These are phyloP conservation scores for Diaperis boleti DNA, from an alignment of 2,888 invertebrate genomes.

Conservation along the genomic window DNA sequence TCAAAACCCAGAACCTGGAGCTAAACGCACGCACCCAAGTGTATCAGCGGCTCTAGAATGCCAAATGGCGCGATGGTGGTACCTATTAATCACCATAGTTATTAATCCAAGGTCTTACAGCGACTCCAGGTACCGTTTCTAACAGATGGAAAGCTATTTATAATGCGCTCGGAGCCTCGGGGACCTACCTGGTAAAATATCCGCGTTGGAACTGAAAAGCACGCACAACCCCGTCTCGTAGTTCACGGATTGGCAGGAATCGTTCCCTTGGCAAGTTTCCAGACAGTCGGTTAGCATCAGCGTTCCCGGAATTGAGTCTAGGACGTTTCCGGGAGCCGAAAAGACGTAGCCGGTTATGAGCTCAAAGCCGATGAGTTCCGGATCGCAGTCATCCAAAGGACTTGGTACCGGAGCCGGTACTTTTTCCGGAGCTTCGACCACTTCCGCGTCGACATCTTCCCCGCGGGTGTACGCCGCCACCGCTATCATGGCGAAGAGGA, in stretches of 20 bases:
- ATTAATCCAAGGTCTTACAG: no score
- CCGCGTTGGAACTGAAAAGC: conserved; percentile 89
- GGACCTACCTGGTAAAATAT: conserved; percentile 85
- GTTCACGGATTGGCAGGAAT: conserved; percentile 92
- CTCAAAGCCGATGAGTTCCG: conserved; percentile 92
- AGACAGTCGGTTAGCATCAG: conserved; percentile 94
- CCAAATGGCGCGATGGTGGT: no score
- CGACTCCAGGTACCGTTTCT: no score
- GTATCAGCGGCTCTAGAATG: conserved; percentile 10
- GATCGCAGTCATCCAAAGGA: conserved; percentile 81
- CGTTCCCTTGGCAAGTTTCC: conserved; percentile 91
- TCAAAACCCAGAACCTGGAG: background rate
- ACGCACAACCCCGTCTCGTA: conserved; percentile 96
- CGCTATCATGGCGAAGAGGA: conserved; percentile 49
- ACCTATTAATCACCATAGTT: no score
- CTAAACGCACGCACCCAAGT: conserved; percentile 1
- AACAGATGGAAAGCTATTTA: no score
- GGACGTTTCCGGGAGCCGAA: conserved; percentile 88
- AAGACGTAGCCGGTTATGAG: conserved; percentile 92
- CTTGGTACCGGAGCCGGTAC: conserved; percentile 54
- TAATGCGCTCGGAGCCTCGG: no score
- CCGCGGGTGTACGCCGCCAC: conserved; percentile 47
- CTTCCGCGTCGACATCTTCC: conserved; percentile 47
- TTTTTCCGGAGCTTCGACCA: conserved; percentile 52
- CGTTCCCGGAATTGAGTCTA: conserved; percentile 91